Evolutionary conservation across 1,140 invertebrate genomes (phyloP).

Genomic region (Drosophila sucinea): DNA sequence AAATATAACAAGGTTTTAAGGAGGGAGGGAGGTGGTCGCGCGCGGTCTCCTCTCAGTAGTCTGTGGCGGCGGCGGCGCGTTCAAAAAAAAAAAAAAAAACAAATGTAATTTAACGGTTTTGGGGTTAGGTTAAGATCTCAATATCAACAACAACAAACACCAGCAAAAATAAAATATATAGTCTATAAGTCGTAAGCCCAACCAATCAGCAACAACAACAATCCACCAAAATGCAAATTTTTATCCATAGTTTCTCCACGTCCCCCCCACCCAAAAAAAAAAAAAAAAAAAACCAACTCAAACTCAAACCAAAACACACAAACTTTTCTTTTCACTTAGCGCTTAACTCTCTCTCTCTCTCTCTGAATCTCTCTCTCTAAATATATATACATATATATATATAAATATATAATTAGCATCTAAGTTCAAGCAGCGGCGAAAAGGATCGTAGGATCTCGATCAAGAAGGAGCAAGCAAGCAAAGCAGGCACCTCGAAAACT

Average conservation of each 20-base stretch:
- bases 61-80: conserved; percentile 61
- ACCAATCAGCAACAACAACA: background rate
- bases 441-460: conserved; percentile 31
- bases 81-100: conserved; percentile 36
- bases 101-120: conserved; percentile 19
- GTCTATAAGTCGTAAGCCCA: conserved; percentile 58
- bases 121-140: conserved; percentile 13
- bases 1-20: conserved; percentile 70
- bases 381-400: background rate
- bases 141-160: background rate
- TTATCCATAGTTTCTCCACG: conserved; percentile 16
- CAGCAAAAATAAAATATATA: conserved; percentile 7
- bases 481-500: conserved; percentile 8
- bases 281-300: background rate
- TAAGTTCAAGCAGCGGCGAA: conserved; percentile 40
- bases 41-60: conserved; percentile 51
- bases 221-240: conserved; percentile 32
- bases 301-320: background rate
- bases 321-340: conserved; percentile 2
- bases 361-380: background rate
- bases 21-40: conserved; percentile 51
- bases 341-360: background rate
- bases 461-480: conserved; percentile 45
- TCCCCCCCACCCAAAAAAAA: background rate
- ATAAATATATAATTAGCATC: conserved; percentile 26